Evolutionary conservation across 2,888 invertebrate genomes (phyloP), one percentile per base, ranked within the genome.

Genomic region (Metopia argyrocephala): DNA sequence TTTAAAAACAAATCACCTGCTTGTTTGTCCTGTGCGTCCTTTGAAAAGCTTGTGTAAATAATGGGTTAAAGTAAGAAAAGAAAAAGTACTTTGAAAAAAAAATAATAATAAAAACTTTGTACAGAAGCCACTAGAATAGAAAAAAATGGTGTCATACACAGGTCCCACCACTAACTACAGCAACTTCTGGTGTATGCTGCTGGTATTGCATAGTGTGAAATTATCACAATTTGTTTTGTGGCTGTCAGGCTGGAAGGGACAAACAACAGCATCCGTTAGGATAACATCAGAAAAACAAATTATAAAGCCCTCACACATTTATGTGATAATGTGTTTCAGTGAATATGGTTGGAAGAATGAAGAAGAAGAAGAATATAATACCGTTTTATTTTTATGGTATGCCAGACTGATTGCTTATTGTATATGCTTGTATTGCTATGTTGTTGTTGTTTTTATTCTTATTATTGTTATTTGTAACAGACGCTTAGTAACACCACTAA

Each of bases 1-100:
- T 62, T 23, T 9, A 76, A 64, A 73, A 64, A 54, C 59, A 76
- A 78, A 74, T 78, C 81, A 81, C 81, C 81, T 81, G 81, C 57
- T 61, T 69, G 59, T 56, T 64, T 69, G 46, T 38, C 12, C 0
- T 38, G 38, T 38, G 38, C 15, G 38, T 31, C 2, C 38, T n/a
- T n/a, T n/a, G n/a, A n/a, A n/a, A n/a, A n/a, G n/a, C 38, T 3
- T 38, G 12, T 12, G 38, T 38, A 38, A 38, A 38, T 38, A 38
- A 59, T 54, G 38, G 45, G 21, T 48, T 66, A 69, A 76, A 64
- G 46, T 65, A 45, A 57, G 25, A 50, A 71, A 61, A 78, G 28
- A 52, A 52, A 15, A 15, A 27, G n/a, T n/a, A n/a, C n/a, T n/a
- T n/a, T n/a, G 3, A 25, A n/a, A 74, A 52, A 46, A 69, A 61